Conservation (phyloP, 64 coral and sea anemone species). For the Cladopsammia gracilis region DNA sequence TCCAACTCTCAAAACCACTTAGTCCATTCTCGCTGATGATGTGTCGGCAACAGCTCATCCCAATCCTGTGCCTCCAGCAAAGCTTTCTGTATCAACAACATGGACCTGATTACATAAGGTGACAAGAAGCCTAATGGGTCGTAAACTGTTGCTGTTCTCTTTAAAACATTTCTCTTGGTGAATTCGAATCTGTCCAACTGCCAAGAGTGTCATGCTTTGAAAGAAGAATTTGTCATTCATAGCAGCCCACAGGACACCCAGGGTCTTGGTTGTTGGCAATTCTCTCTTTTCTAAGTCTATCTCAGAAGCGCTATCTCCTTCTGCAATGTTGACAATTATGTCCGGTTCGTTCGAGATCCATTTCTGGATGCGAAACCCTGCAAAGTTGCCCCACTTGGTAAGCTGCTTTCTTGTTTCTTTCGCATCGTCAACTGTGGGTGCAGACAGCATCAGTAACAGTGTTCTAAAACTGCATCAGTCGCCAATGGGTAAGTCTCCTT, state of each 20-base stretch:
- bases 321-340: neutral
- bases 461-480: slow-evolving; percentile 52
- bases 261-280: slow-evolving; percentile 73
- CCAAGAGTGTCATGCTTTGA: slow-evolving; percentile 30
- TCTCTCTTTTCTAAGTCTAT: slow-evolving; percentile 69
- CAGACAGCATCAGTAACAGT: slow-evolving; percentile 50
- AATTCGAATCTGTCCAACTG: slow-evolving; percentile 48
- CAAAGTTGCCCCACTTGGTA: too few species aligned
- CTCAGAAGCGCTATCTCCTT: slow-evolving; percentile 50
- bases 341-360: too few species aligned
- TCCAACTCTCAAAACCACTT: slow-evolving; percentile 52
- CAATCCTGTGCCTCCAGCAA: slow-evolving; percentile 25
- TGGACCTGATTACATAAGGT: slow-evolving; percentile 57
- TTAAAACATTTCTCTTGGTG: slow-evolving; percentile 80
- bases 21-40: slow-evolving; percentile 42
- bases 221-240: slow-evolving; percentile 68
- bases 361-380: too few species aligned
- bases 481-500: neutral
- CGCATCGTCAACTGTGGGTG: neutral
- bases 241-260: slow-evolving; percentile 59
- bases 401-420: neutral
- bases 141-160: too few species aligned
- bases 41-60: slow-evolving; percentile 54
- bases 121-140: too few species aligned
- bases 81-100: slow-evolving; percentile 61